These are phyloP conservation scores for Leptinotarsa tumamoca DNA, from an alignment of 2,888 invertebrate genomes.

Conservation along the genomic window DNA sequence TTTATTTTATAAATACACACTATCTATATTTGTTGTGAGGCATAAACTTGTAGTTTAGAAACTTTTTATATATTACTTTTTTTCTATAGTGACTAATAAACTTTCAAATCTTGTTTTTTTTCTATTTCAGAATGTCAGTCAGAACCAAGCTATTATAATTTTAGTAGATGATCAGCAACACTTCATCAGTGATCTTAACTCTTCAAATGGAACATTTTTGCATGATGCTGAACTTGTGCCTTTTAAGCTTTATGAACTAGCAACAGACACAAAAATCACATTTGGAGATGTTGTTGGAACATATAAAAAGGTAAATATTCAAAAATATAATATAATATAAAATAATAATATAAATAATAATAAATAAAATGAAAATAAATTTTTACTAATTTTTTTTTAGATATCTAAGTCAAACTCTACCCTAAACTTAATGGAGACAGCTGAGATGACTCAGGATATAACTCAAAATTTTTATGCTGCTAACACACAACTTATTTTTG, in stretches of 20 bases:
- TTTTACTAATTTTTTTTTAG: conserved; percentile 25
- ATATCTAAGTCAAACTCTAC: conserved; percentile 26
- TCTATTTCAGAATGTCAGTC: conserved; percentile 59
- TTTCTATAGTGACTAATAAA: background rate
- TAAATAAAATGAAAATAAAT: too few species aligned
- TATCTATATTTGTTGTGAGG: too few species aligned
- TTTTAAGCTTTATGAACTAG: conserved; percentile 56
- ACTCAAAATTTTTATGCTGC: conserved; percentile 54
- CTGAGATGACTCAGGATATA: conserved; percentile 49
- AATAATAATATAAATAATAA: too few species aligned
- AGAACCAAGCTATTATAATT: conserved; percentile 62
- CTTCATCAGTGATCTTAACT: conserved; percentile 61
- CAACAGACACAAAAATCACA: conserved; percentile 51
- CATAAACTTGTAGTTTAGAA: too few species aligned
- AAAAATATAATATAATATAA: background rate
- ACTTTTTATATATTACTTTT: too few species aligned
- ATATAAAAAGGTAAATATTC: conserved; percentile 45
- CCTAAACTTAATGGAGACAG: conserved; percentile 27
- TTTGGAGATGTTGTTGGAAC: conserved; percentile 55
- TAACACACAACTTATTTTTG: conserved; percentile 51
- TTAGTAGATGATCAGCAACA: conserved; percentile 57
- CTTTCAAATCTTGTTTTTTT: background rate
- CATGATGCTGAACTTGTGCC: conserved; percentile 54
- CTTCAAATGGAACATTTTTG: conserved; percentile 61
- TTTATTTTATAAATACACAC: too few species aligned